Base-by-base conservation (phyloP, 1,140 invertebrate genomes). In the Coptotermes formosanus region DNA sequence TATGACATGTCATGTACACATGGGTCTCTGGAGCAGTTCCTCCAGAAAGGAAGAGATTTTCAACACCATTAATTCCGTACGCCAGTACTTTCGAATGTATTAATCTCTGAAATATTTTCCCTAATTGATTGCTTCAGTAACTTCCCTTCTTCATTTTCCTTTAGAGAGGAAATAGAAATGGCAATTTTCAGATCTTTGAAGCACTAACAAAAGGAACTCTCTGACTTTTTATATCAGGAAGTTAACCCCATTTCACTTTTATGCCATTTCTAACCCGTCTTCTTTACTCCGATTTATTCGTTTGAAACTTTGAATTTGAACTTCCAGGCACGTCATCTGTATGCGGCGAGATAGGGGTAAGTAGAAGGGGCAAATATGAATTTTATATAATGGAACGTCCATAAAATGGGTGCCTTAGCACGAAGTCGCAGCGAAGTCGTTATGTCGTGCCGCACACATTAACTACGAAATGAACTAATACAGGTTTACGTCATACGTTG, bases 101-200 rank as follows among this genome's bases (percentile, higher is more conserved):
- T 83, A 86, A 82, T 83, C 85, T 85, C 64, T 85, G 55, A 85
- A 86, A 86, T 86, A 86, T 86, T 86, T 64, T 82, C 82, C 32
- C 82, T 83, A 86, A 86, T 86, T 86, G 86, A 86, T 86, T 82
- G 82, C 59, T 64, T 85, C 32, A 44, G 82, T 83, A 75, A 75
- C 82, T 23, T 83, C 43, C 82, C 82, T 83, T 52, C 82, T 44
- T 52, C 82, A 52, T 43, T 83, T 83, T 83, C 82, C 48, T 30
- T 83, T 83, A 25, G 43, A 38, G n/a, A 83, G 43, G 82, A 83
- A 52, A 43, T 52, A 44, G 32, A 43, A 83, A 45, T 83, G 43
- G 43, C 48, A 43, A 44, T 45, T 44, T 83, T 38, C 21, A 44
- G 48, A 83, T 83, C 82, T 83, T 83, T 83, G 48, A 83, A 83